Percentiles rank a stretch among this genome's conserved stretches.
Evolutionary conservation across 1,140 invertebrate genomes (phyloP).

Genomic region (Armadillidium nasatum): DNA sequence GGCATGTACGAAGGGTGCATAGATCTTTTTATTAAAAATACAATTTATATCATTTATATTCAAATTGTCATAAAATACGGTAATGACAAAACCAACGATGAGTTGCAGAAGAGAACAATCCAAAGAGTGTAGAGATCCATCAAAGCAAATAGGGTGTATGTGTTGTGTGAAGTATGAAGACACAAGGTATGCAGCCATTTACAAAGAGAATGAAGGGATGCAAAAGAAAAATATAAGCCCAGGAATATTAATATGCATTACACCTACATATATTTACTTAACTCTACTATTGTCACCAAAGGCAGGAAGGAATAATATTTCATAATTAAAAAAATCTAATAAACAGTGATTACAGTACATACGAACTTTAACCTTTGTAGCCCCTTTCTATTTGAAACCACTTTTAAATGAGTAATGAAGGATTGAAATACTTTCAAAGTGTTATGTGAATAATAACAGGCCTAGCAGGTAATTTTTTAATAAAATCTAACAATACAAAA

Average conservation of each 20-base stretch:
- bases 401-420: too few relatives aligned
- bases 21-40: background rate
- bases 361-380: too few relatives aligned
- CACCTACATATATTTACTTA: too few relatives aligned
- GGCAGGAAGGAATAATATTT: too few relatives aligned
- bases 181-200: background rate
- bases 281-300: too few relatives aligned
- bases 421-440: too few relatives aligned
- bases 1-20: conserved; percentile 2
- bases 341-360: too few relatives aligned
- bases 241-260: background rate
- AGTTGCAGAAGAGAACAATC: background rate
- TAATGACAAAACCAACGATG: conserved; percentile 14
- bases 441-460: too few relatives aligned
- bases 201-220: background rate
- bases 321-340: too few relatives aligned
- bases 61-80: background rate
- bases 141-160: background rate
- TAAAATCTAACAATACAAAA: too few relatives aligned
- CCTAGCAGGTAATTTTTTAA: too few relatives aligned
- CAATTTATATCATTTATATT: conserved; percentile 5
- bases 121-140: conserved; percentile 2
- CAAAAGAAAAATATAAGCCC: conserved; percentile 20
- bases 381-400: too few relatives aligned
- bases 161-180: background rate